These are phyloP conservation scores for Anseranas semipalmata DNA, from an alignment of 2,113 vertebrate species.

Conservation along the genomic window DNA sequence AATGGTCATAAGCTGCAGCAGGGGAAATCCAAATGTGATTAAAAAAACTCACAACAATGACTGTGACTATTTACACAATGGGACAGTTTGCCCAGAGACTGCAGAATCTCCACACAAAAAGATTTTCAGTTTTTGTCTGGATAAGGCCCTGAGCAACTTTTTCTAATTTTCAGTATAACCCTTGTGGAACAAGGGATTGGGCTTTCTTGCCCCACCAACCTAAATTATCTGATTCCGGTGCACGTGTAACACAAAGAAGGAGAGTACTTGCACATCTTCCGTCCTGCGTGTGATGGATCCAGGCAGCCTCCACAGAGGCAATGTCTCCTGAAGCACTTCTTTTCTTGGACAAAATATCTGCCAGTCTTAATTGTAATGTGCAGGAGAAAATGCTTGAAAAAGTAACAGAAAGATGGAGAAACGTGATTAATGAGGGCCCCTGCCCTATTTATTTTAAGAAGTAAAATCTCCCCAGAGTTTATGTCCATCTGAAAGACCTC, in stretches of 20 bases:
- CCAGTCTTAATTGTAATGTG: background rate
- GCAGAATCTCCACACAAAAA: background rate
- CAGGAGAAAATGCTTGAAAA: background rate
- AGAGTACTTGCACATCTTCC: background rate
- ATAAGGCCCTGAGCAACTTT: background rate
- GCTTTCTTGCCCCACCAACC: background rate
- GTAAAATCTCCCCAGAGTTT: background rate
- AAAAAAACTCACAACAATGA: background rate
- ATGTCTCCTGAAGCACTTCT: background rate
- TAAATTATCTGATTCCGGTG: background rate
- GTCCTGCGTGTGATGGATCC: background rate
- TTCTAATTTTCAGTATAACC: background rate
- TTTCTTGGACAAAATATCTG: conserved; percentile 29
- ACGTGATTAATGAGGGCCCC: background rate
- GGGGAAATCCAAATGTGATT: background rate
- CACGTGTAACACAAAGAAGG: background rate
- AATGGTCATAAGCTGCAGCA: background rate
- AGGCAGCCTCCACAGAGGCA: background rate
- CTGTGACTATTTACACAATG: background rate
- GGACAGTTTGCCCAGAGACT: background rate
- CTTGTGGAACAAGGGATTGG: background rate
- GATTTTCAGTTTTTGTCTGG: background rate
- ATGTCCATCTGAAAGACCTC: background rate
- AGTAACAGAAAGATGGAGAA: background rate
- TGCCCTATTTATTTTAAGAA: background rate